These are phyloP conservation scores for Pelecanoides urinatrix DNA, from an alignment of 2,113 vertebrate species.

Conservation along the genomic window DNA sequence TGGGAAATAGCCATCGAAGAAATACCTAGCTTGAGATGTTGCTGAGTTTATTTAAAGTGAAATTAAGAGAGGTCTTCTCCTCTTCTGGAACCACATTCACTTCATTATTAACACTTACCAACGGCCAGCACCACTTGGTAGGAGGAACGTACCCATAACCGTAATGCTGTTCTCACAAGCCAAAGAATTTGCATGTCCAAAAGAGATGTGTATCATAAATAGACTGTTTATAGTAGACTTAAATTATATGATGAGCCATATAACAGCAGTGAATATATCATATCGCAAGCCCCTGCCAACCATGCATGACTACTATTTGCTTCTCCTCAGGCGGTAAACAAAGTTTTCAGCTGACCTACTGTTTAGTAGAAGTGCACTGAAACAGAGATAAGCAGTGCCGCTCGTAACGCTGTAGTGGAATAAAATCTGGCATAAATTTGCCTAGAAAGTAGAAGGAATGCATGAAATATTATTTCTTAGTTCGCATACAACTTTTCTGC, in stretches of 20 bases:
- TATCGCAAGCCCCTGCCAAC: slow-evolving; percentile 18
- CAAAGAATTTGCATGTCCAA: slow-evolving; percentile 40
- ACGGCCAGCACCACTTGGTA: not conserved
- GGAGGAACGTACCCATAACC: not conserved
- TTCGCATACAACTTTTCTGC: slow-evolving; percentile 4
- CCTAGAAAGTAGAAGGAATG: slow-evolving; percentile 56
- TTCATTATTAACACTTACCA: not conserved
- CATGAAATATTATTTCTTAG: slow-evolving; percentile 54
- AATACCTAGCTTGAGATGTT: not conserved
- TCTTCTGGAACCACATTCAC: slow-evolving; percentile 3
- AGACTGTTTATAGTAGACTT: slow-evolving; percentile 49
- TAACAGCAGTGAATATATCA: slow-evolving; percentile 33
- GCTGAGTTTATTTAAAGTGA: slow-evolving; percentile 9
- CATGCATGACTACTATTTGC: slow-evolving; percentile 44
- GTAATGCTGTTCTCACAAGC: slow-evolving; percentile 14
- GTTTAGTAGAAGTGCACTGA: slow-evolving; percentile 47
- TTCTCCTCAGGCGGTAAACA: slow-evolving; percentile 35
- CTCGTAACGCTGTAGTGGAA: not conserved
- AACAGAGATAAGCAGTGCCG: slow-evolving; percentile 40
- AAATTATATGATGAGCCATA: slow-evolving; percentile 42
- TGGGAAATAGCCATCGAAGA: not conserved
- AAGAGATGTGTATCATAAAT: slow-evolving; percentile 36
- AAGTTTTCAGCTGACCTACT: slow-evolving; percentile 61
- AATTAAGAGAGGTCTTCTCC: not conserved
- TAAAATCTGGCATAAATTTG: slow-evolving; percentile 59